A percentile compares a stretch with the other conserved stretches of the same genome.
Conservation (phyloP, 2,888 invertebrate species). For the Trichopoda pennipes region DNA sequence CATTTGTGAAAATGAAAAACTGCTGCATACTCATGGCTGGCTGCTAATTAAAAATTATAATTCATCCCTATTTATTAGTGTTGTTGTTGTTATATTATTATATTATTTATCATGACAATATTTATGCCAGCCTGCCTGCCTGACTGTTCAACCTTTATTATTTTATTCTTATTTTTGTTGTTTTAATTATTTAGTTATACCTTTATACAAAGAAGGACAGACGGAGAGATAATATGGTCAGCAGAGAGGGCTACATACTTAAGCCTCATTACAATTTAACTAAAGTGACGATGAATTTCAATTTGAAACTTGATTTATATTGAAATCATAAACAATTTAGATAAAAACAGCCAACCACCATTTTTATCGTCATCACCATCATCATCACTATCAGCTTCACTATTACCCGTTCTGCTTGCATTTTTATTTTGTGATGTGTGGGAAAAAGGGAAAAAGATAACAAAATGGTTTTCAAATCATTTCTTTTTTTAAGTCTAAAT, state of each 20-base stretch:
- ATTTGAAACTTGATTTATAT: conserved; percentile 78
- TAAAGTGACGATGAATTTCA: conserved; percentile 81
- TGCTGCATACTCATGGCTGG: conserved; percentile 36
- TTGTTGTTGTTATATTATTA: too few relatives aligned
- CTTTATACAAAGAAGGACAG: conserved; percentile 2
- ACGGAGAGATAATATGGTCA: conserved; percentile 7
- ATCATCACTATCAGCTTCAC: conserved; percentile 31
- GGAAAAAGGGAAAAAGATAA: conserved; percentile 39
- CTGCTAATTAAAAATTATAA: conserved; percentile 67
- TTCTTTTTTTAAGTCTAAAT: conserved; percentile 34
- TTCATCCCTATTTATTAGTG: conserved; percentile 65
- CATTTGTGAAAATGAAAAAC: conserved; percentile 73
- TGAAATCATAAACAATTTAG: conserved; percentile 68
- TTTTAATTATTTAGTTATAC: conserved; percentile 36
- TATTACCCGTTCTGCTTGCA: conserved; percentile 34
- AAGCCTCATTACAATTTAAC: conserved; percentile 63
- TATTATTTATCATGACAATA: conserved; percentile 45
- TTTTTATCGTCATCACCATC: conserved; percentile 45
- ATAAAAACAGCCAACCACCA: conserved; percentile 50
- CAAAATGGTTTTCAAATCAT: conserved; percentile 56
- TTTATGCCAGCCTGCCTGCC: conserved; percentile 13
- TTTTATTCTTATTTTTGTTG: conserved; percentile 39
- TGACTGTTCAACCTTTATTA: conserved; percentile 24
- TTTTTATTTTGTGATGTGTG: conserved; percentile 34
- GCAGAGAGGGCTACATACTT: conserved; percentile 49